Percentiles rank a stretch among this genome's conserved stretches.
These are phyloP conservation scores for Diadema setosum DNA, from an alignment of 35 echinoderm and acorn worm species.

Conservation along the genomic window DNA sequence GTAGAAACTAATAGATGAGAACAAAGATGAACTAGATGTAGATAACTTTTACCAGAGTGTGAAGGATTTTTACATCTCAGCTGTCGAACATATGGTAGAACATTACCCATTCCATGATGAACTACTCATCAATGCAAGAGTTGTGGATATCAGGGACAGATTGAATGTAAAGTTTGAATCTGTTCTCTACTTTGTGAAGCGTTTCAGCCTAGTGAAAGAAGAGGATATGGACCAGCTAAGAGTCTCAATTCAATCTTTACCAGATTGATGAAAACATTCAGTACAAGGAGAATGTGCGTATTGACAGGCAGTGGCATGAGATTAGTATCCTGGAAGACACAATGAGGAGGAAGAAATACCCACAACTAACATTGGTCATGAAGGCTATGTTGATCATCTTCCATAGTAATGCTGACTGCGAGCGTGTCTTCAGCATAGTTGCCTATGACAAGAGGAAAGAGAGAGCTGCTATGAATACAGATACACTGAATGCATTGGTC, in stretches of 20 bases:
- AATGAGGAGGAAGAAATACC: background rate
- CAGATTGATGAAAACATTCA: background rate
- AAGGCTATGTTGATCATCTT: background rate
- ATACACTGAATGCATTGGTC: background rate
- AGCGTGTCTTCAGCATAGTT: background rate
- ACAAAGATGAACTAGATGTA: background rate
- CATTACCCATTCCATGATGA: background rate
- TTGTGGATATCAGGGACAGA: background rate
- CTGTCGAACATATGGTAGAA: background rate
- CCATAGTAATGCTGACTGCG: conserved; percentile 20
- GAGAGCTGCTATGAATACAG: background rate
- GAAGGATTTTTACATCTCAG: background rate
- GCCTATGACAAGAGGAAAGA: background rate
- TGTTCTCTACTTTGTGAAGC: background rate
- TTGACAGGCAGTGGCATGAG: background rate
- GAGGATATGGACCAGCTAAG: background rate
- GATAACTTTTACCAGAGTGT: background rate
- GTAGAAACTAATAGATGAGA: background rate
- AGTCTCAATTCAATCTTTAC: background rate
- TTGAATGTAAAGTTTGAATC: background rate
- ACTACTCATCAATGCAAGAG: background rate
- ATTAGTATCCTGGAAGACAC: background rate
- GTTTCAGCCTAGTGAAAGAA: background rate
- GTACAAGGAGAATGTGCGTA: background rate
- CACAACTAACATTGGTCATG: background rate